phyloP scores from a whole-genome alignment of 2,113 vertebrate genomes.

The Erpornis zantholeuca region DNA sequence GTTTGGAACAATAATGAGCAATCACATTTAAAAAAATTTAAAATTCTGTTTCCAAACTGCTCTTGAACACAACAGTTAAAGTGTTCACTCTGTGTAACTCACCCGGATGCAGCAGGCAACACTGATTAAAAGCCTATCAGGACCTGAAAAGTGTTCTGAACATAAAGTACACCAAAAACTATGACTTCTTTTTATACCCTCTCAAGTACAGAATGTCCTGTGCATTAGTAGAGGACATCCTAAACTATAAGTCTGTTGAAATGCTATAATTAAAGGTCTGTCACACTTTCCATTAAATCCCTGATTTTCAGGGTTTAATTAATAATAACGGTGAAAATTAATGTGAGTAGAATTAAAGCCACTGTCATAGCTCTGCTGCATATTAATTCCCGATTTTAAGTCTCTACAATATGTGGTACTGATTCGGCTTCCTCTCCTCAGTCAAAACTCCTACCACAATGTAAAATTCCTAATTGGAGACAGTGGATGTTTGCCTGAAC shows the following conservation, averaged over 20 bases:
- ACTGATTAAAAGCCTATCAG: neutral
- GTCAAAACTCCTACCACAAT: neutral
- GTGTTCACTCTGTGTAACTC: neutral
- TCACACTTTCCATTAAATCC: constrained; percentile 80
- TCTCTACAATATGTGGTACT: constrained; percentile 23
- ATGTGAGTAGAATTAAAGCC: constrained; percentile 71
- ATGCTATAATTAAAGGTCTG: constrained; percentile 75
- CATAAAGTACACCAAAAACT: constrained; percentile 1
- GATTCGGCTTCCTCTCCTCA: neutral
- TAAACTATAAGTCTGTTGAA: constrained; percentile 60
- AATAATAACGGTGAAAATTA: constrained; percentile 75
- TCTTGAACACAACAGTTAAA: neutral
- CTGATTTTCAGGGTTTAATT: constrained; percentile 79
- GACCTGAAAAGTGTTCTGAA: neutral
- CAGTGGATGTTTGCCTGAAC: neutral
- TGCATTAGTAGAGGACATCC: constrained; percentile 67
- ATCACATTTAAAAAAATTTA: neutral
- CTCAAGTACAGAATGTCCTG: constrained; percentile 63
- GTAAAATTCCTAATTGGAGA: neutral
- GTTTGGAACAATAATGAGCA: neutral
- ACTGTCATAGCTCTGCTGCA: constrained; percentile 61
- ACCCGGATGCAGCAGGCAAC: neutral
- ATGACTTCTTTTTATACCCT: neutral
- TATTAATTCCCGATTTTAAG: constrained; percentile 67
- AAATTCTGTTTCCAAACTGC: neutral